Base-by-base conservation (phyloP, 2,888 invertebrate species). In the Agrotis segetum region DNA sequence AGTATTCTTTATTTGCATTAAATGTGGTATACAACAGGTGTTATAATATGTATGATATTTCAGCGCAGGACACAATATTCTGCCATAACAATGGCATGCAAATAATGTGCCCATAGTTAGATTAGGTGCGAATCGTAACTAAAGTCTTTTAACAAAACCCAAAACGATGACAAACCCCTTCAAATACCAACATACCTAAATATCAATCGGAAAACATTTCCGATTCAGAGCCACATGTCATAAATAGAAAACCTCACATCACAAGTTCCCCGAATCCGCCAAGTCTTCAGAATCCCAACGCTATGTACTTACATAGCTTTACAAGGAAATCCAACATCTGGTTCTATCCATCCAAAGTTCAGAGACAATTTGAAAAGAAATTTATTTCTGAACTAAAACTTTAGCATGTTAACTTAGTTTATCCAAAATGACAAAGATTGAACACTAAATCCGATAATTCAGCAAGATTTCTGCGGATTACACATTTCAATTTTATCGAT, bases 261-360 rank as follows among this genome's bases (percentile, higher is more conserved):
- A 52, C n/a, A 14, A 16, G n/a, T 82, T 79, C 79, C 29, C 24
- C 14, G 67, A 79, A 82, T 64, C 52, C 44, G 60, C 29, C 49
- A 19, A 82, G 19, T 56, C 52, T 64, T 78, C 56, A 19, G 49
- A 67, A 82, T 71, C 49, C 44, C 52, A 40, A 50, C 50, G 13
- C 17, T 47, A 59, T 21, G 50, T 24, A 34, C 13, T n/a, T 61
- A 53, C 52, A 44, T 53, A 56, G 61, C 29, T 34, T 65, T 77
- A 66, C 50, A 66, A 63, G 55, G 72, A 78, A 77, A 78, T 78
- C 49, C 47, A 52, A 71, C 82, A 78, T 82, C 82, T 82, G 78
- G 34, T 65, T 58, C 40, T 44, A 53, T 19, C 7, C 17, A 46
- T 49, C n/a, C 47, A 61, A 59, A 63, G 29, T 62, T 62, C 9